Conservation (phyloP, 2,113 vertebrate species). For the Platanista minor region DNA sequence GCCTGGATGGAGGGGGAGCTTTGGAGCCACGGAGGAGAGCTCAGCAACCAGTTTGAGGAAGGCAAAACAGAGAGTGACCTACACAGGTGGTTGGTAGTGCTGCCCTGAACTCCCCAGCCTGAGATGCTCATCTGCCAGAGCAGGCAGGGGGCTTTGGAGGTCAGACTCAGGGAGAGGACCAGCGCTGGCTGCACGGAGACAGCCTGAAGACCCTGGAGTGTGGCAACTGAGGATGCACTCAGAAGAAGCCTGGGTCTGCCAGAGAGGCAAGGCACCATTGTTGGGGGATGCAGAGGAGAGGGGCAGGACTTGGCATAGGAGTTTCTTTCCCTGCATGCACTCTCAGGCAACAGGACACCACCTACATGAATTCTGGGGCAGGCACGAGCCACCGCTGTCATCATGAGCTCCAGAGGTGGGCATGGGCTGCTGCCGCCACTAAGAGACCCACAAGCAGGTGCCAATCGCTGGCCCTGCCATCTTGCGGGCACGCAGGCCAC, state of each 20-base stretch:
- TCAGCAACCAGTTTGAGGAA: neutral
- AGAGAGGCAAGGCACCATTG: neutral
- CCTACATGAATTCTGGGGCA: neutral
- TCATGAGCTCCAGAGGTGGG: neutral
- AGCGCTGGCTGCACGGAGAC: neutral
- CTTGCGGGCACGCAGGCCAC: neutral
- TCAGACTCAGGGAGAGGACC: neutral
- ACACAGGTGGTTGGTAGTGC: no score
- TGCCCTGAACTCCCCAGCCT: neutral
- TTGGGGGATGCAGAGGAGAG: neutral
- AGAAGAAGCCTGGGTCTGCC: neutral
- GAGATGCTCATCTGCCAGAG: neutral
- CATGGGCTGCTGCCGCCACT: neutral
- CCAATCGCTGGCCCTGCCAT: neutral
- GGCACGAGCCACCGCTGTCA: neutral
- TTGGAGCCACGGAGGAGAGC: neutral
- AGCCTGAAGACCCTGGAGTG: neutral
- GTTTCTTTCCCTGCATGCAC: neutral
- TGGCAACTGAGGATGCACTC: neutral
- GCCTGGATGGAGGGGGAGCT: neutral
- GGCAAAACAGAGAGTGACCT: neutral
- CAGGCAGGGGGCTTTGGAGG: neutral
- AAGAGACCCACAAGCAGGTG: neutral
- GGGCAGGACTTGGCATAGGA: neutral
- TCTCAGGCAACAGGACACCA: neutral